Base-by-base conservation (phyloP, 2,888 invertebrate genomes). In the Caenorhabditis macrosperma region DNA sequence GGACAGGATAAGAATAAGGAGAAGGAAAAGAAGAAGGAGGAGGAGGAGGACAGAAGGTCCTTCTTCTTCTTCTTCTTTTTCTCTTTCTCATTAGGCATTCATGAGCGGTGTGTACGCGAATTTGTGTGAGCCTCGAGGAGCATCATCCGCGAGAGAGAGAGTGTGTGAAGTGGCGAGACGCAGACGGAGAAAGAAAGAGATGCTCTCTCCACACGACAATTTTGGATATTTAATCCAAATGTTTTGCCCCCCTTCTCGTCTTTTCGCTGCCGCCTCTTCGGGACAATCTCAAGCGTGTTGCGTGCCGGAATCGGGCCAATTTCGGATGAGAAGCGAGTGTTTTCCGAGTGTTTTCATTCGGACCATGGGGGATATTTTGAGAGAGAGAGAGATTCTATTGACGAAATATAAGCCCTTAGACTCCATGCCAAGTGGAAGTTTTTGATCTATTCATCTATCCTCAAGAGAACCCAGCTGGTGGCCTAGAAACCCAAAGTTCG, bases 151-250 rank as follows among this genome's bases (percentile, higher is more conserved):
- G 12, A 48, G 57, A 48, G 17, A 44, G 30, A 35, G 50, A 22
- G 12, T 6, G 28, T n/a, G 30, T 20, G 33, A 28, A 63, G 48
- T 24, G 28, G 54, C 33, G 41, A 52, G 44, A 44, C 54, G 59
- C 44, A 52, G 48, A 54, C 24, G 38, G 1, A 38, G 50, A 59
- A 46, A 66, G 30, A 66, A 30, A 22, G 59, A 50, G 33, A 57
- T 30, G 59, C n/a, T n/a, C n/a, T n/a, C n/a, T n/a, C n/a, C 15
- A 48, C 54, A 17, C 9, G 30, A 75, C 66, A 66, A 66, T 50
- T 66, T 60, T 44, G 52, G 66, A 75, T 66, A 75, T 66, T 66
- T 75, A 66, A 75, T 67, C 64, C 64, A 75, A 75, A 66, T 75
- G 75, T 75, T 75, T 75, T 66, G 59, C 52, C 48, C 38, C 63